Evolutionary conservation across 2,888 invertebrate species (phyloP), one percentile per base, ranked within the genome.

Genomic region (Tetranychus truncatus): DNA sequence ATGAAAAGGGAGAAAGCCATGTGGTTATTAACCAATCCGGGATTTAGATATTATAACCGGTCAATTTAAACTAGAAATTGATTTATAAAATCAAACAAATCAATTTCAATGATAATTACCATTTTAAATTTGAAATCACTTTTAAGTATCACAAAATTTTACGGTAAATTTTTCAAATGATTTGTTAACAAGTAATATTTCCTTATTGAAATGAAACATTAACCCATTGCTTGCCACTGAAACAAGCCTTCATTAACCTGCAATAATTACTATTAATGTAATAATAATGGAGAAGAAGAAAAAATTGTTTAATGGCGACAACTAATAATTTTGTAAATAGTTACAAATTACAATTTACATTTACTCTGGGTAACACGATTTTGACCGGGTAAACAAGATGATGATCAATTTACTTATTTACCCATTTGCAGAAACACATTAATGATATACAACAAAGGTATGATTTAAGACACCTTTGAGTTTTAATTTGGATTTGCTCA

Each of bases 201-300:
- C 55, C 55, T 55, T 55, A 55, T 55, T 55, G 55, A 55, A 55
- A 55, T 55, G 55, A 55, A 55, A 55, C 55, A 55, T 55, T 55
- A 55, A 55, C 55, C 55, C 55, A 55, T 55, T 55, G 55, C 55
- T 55, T 55, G 15, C 55, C 55, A 11, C 15, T 55, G 15, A 55
- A 11, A 11, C 11, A 11, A 11, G 55, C 15, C 15, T 9, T 55
- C 15, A 15, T 55, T 55, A 5, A 55, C 15, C 15, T 55, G 55
- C 34, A 34, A 34, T 34, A 34, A 34, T 34, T 34, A 34, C 34
- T 34, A 3, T 34, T 2, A 34, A 34, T 34, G 34, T 34, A 34
- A 2, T 34, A 34, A 34, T 34, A 3, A 3, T 2, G 34, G 0
- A 34, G 34, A 34, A 34, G 34, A 34, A 4, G 3, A 34, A 34